Evolutionary conservation across 1,140 invertebrate species (phyloP).

Genomic region (Battus philenor): DNA sequence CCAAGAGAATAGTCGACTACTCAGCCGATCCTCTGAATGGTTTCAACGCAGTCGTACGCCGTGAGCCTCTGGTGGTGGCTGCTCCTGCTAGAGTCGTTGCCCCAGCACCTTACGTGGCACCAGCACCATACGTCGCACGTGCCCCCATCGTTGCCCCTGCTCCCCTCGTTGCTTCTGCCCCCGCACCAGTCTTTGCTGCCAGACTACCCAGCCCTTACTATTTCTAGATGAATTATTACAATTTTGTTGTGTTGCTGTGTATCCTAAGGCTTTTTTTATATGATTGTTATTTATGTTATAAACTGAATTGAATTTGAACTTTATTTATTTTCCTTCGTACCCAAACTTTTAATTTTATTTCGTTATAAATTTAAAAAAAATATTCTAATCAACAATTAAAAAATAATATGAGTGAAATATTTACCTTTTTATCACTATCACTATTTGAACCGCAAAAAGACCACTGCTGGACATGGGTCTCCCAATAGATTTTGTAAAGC

Average conservation of each 20-base stretch:
- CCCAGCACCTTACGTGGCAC: slow-evolving; percentile 42
- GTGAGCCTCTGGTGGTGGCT: slow-evolving; percentile 52
- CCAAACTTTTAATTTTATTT: too few species aligned
- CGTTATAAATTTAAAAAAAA: too few species aligned
- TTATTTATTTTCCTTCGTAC: slow-evolving; percentile 20
- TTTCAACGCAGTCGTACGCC: slow-evolving; percentile 79
- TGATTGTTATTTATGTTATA: slow-evolving; percentile 66
- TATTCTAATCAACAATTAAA: too few species aligned
- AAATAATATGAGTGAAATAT: too few species aligned
- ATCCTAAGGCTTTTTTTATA: slow-evolving; percentile 57
- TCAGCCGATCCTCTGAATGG: slow-evolving; percentile 78
- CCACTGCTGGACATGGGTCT: too few species aligned
- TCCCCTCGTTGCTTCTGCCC: slow-evolving; percentile 25
- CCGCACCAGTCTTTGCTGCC: slow-evolving; percentile 31
- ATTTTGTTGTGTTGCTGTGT: slow-evolving; percentile 64
- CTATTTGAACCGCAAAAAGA: too few species aligned
- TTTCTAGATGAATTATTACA: slow-evolving; percentile 68
- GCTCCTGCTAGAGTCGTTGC: slow-evolving; percentile 46
- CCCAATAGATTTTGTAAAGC: too few species aligned
- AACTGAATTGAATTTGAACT: slow-evolving; percentile 41
- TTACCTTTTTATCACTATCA: too few species aligned
- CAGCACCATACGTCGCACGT: slow-evolving; percentile 29
- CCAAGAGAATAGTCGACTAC: slow-evolving; percentile 76
- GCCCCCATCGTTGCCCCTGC: slow-evolving; percentile 27
- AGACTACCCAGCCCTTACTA: slow-evolving; percentile 51